Evolutionary conservation across 2,888 invertebrate species (phyloP), one percentile per base, ranked within the genome.

Genomic region (Pollenia angustigena): DNA sequence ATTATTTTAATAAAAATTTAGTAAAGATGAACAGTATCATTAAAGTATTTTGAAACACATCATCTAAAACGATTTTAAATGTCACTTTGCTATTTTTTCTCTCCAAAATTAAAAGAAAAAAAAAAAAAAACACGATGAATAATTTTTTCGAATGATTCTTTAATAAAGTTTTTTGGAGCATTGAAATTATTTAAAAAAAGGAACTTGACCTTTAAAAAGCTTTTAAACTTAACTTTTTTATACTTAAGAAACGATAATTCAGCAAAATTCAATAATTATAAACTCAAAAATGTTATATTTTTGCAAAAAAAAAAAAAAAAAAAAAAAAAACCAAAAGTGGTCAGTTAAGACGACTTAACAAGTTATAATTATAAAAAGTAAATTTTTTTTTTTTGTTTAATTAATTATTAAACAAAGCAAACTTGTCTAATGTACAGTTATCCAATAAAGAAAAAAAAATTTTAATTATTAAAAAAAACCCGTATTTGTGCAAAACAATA

Each of bases 361-460:
- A 32, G 32, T 32, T 32, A 32, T 32, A 32, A 69, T 16, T 52
- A 52, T 40, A 40, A 68, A 68, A 52, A 40, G n/a, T 6, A 16
- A 40, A 16, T 52, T 16, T 52, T 69, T 10, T 40, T 50, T 18
- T 23, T 50, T n/a, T 11, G 32, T 12, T 48, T n/a, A 42, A 42
- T 46, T 0, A 16, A 11, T 32, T 54, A 42, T 44, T 56, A 1
- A 3, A 1, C 1, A 69, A 69, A 16, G 32, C 32, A 48, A 58
- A 58, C 46, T 46, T 48, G 11, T 58, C 32, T 58, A 16, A 32
- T 74, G 58, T 74, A 74, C 72, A 58, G 72, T 74, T 74, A 74
- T 58, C 1, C 58, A 52, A 52, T 12, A 40, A 1, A 16, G 46
- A 58, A 60, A 48, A 32, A 69, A 44, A 11, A 54, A 23, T 23